Evolutionary conservation across 2,888 invertebrate species (phyloP).

Genomic region (Xylocampa areola): DNA sequence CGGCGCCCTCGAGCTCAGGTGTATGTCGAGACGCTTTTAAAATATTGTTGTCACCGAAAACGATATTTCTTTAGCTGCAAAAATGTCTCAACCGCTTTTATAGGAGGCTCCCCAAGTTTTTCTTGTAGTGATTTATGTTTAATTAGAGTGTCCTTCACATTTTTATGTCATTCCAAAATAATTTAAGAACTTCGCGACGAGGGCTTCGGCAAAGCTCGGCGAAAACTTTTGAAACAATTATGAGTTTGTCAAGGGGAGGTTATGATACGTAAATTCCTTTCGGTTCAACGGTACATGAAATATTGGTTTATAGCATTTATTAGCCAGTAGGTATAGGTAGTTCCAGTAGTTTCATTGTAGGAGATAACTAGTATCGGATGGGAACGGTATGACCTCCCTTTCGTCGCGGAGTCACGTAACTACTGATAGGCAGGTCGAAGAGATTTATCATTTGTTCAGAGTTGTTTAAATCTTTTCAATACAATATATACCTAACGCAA

Average conservation of each 20-base stretch:
- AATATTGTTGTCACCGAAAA: conserved; percentile 83
- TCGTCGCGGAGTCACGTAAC: conserved; percentile 62
- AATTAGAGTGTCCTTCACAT: conserved; percentile 81
- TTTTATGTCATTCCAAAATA: conserved; percentile 75
- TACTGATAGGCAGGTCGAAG: conserved; percentile 66
- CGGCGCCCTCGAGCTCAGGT: conserved; percentile 79
- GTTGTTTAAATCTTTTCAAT: conserved; percentile 34
- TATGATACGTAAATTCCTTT: conserved; percentile 59
- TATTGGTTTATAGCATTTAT: conserved; percentile 48
- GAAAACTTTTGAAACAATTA: conserved; percentile 71
- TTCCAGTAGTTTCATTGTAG: conserved; percentile 54
- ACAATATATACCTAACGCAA: conserved; percentile 17
- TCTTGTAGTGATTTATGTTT: conserved; percentile 84
- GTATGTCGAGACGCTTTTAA: conserved; percentile 78
- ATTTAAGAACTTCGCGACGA: conserved; percentile 72
- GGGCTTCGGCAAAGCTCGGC: conserved; percentile 59
- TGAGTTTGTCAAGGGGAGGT: conserved; percentile 62
- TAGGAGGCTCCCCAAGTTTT: conserved; percentile 73
- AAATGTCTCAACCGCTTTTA: conserved; percentile 78
- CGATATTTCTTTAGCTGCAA: conserved; percentile 81
- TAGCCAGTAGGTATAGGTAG: conserved; percentile 50
- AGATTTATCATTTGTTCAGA: conserved; percentile 65
- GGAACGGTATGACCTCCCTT: conserved; percentile 69
- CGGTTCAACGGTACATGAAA: conserved; percentile 39
- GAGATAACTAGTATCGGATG: conserved; percentile 68